phyloP scores from a whole-genome alignment of 2,888 invertebrate species.

The Ornithoptera alexandrae region DNA sequence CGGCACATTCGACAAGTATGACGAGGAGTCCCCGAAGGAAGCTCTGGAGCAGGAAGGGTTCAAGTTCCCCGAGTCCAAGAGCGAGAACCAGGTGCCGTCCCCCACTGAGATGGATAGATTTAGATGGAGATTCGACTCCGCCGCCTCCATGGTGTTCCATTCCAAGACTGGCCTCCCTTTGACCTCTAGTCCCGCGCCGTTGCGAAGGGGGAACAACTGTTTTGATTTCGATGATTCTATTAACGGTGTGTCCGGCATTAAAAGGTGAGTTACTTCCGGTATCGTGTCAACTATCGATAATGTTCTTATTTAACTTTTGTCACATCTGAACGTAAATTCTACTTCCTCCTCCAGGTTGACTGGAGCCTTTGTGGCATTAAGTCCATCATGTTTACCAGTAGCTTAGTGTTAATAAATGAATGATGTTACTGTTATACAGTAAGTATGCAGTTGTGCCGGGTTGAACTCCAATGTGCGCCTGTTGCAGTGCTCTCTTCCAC shows the following conservation, averaged over 20 bases:
- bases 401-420: no score
- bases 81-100: slow-evolving; percentile 81
- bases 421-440: neutral
- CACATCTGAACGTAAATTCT: no score
- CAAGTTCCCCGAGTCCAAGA: slow-evolving; percentile 50
- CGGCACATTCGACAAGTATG: slow-evolving; percentile 61
- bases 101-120: slow-evolving; percentile 86
- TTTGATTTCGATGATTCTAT: slow-evolving; percentile 92
- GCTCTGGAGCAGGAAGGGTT: slow-evolving; percentile 44
- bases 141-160: slow-evolving; percentile 91
- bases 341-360: no score
- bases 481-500: slow-evolving; percentile 84
- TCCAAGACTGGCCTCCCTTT: slow-evolving; percentile 89
- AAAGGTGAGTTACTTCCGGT: slow-evolving; percentile 79
- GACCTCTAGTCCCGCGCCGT: slow-evolving; percentile 92
- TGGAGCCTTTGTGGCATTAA: no score
- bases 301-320: neutral
- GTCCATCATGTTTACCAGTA: no score
- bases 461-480: neutral
- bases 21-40: slow-evolving; percentile 53
- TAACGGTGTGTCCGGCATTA: slow-evolving; percentile 88
- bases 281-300: no score
- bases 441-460: no score
- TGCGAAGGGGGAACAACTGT: slow-evolving; percentile 86
- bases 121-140: slow-evolving; percentile 86